These are phyloP conservation scores for Mesembrinibis cayennensis DNA, from an alignment of 2,113 vertebrate genomes.

Conservation along the genomic window DNA sequence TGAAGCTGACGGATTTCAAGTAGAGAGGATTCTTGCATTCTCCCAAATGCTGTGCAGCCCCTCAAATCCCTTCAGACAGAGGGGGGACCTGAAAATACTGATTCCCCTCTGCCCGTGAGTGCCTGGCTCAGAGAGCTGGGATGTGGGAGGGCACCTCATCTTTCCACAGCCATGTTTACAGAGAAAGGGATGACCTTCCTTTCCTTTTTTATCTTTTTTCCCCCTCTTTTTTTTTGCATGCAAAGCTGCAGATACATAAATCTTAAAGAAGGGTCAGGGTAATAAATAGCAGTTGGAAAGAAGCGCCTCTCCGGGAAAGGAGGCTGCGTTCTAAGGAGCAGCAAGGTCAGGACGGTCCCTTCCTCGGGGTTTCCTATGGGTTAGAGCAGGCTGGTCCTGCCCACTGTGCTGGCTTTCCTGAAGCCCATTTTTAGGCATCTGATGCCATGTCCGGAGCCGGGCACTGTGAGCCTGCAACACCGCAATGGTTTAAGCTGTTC, in stretches of 20 bases:
- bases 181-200: not conserved
- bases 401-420: not conserved
- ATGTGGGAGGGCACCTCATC: not conserved
- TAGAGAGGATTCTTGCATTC: accelerated
- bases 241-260: not conserved
- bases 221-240: accelerated
- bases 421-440: not conserved
- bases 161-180: not conserved
- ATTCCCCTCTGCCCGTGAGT: not conserved
- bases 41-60: not conserved
- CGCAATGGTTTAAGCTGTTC: not conserved
- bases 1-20: not conserved
- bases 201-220: not conserved
- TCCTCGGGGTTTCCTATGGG: not conserved
- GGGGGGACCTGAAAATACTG: not conserved
- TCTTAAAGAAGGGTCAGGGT: not conserved
- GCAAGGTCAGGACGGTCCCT: not conserved
- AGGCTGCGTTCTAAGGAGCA: not conserved
- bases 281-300: not conserved
- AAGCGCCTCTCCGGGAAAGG: not conserved
- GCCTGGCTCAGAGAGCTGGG: not conserved
- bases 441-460: not conserved
- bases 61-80: not conserved
- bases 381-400: not conserved
- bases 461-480: not conserved